Conservation (phyloP, 2,113 vertebrate genomes). For the Saguinus imperator region DNA sequence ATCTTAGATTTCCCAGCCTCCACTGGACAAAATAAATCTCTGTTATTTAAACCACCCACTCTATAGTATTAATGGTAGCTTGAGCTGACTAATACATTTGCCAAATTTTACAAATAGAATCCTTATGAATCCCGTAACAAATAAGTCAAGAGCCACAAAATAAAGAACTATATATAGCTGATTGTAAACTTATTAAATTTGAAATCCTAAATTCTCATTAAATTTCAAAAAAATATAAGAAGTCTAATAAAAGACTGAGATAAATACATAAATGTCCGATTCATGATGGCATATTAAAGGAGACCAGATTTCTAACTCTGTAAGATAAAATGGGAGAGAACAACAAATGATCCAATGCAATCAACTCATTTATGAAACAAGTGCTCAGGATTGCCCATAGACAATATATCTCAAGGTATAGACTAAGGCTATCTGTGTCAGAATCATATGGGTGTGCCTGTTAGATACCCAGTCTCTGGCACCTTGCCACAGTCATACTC, state of each 20-base stretch:
- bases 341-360: neutral
- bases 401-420: neutral
- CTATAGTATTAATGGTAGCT: neutral
- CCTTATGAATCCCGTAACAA: conserved; percentile 14
- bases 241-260: neutral
- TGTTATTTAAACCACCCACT: neutral
- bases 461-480: neutral
- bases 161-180: neutral
- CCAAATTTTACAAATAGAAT: conserved; percentile 10
- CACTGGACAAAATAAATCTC: neutral
- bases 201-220: neutral
- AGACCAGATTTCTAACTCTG: neutral
- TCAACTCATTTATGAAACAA: neutral
- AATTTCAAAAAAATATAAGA: neutral
- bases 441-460: neutral
- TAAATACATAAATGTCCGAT: neutral
- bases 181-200: conserved; percentile 20
- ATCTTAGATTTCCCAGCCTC: neutral
- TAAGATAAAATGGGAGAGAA: neutral
- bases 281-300: neutral
- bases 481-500: neutral
- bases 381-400: neutral
- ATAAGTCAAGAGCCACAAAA: conserved; percentile 15
- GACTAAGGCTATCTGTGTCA: neutral
- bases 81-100: neutral